These are phyloP conservation scores for Bambusicola thoracicus DNA, from an alignment of 2,113 vertebrate genomes.

Conservation along the genomic window DNA sequence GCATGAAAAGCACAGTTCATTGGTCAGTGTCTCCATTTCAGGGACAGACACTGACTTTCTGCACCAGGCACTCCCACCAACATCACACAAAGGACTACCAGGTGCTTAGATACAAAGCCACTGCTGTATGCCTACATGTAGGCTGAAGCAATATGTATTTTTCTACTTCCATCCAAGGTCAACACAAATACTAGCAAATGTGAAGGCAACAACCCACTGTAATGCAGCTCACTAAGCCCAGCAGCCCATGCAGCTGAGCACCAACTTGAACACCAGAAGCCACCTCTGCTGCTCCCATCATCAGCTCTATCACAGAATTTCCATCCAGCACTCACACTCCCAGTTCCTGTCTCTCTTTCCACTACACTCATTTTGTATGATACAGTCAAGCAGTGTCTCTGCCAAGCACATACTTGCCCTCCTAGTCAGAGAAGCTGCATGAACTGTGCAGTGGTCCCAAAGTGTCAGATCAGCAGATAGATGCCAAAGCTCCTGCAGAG, in stretches of 20 bases:
- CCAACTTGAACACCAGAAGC: neutral
- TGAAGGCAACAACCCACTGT: neutral
- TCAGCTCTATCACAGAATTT: neutral
- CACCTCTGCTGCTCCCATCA: neutral
- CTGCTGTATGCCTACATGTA: neutral
- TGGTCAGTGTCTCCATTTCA: neutral
- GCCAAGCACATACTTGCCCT: neutral
- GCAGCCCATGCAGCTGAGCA: neutral
- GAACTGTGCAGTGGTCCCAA: neutral
- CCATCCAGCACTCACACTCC: neutral
- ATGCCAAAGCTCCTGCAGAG: neutral
- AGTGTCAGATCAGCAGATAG: neutral
- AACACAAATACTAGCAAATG: neutral
- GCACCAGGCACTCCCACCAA: neutral
- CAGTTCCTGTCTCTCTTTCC: neutral
- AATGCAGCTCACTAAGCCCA: neutral
- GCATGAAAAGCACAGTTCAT: neutral
- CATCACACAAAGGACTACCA: neutral
- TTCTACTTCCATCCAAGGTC: neutral
- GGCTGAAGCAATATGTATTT: neutral
- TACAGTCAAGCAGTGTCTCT: neutral
- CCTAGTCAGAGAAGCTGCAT: neutral
- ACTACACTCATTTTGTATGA: neutral
- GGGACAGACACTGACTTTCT: neutral
- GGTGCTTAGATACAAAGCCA: neutral